Evolutionary conservation across 2,113 vertebrate species (phyloP), one percentile per base, ranked within the genome.

Genomic region (Sinosuthora webbiana): DNA sequence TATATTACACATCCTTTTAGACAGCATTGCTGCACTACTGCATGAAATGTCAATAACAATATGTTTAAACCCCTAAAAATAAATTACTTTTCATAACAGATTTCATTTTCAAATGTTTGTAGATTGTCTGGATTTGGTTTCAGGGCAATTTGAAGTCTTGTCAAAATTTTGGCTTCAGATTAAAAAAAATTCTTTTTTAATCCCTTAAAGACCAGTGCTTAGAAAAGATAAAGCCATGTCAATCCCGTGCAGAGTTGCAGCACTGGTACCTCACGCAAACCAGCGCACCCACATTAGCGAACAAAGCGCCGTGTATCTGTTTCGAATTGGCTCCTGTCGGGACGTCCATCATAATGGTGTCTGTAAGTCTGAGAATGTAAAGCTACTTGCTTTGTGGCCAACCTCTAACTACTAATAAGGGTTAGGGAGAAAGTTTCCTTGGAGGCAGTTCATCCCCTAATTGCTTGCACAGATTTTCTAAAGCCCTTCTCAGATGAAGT

Each of bases 311-410:
- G 1, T 13, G 63, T 76, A 22, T 96, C 90, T 93, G 94, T n/a
- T 96, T 94, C 93, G 94, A 89, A 83, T 83, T 93, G 93, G 44
- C 76, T 94, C 21, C 83, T 83, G 88, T 80, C 33, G 1, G 57
- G 85, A 60, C 24, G 10, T 88, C 90, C 85, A 71, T 93, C 94
- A 83, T 47, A 77, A 92, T 95, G 94, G 95, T 95, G 93, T 96
- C 96, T 96, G 88, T 76, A 75, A 94, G 93, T 95, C 95, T 96
- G 95, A 94, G 93, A 97, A 96, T 96, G 94, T 86, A 88, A 95
- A 95, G 92, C 93, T 96, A 28, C 93, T 93, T 64, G 50, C 93
- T 92, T 81, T 95, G 96, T 2, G 90, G 95, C 96, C 95, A 97
- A 93, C 88, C 95, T 92, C 93, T 93, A 95, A 95, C 88, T 96